Percentiles rank a stretch among this genome's conserved stretches.
Conservation (phyloP, 2,888 invertebrate species). For the Arctia plantaginis region DNA sequence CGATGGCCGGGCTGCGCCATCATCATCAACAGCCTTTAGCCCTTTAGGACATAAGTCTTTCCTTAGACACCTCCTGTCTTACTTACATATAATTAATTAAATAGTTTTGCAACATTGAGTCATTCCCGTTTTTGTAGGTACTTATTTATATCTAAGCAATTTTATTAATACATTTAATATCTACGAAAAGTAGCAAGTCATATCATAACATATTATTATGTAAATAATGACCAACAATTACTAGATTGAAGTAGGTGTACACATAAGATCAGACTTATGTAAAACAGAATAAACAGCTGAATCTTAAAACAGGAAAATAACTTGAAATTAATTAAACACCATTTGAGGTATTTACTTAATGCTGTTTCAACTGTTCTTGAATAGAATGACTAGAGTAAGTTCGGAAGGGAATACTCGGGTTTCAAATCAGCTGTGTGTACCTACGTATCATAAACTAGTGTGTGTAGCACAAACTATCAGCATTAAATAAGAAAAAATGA, state of each 20-base stretch:
- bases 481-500: constrained; percentile 18
- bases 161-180: not conserved
- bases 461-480: not conserved
- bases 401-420: not conserved
- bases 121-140: not conserved
- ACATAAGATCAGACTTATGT: not conserved
- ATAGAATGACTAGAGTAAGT: not conserved
- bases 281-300: not conserved
- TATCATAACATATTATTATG: not conserved
- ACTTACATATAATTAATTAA: no score
- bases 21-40: no score
- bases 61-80: no score
- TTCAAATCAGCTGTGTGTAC: no score
- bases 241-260: not conserved
- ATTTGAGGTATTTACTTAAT: not conserved
- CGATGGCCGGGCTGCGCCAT: no score
- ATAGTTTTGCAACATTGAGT: not conserved
- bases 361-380: not conserved
- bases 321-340: not conserved
- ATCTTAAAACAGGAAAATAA: not conserved
- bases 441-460: not conserved
- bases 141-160: no score
- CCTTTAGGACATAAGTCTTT: no score
- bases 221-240: not conserved
- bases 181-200: not conserved